A percentile compares a stretch with the other conserved stretches of the same genome.
Evolutionary conservation across 2,113 vertebrate species (phyloP).

Genomic region (Candoia aspera): DNA sequence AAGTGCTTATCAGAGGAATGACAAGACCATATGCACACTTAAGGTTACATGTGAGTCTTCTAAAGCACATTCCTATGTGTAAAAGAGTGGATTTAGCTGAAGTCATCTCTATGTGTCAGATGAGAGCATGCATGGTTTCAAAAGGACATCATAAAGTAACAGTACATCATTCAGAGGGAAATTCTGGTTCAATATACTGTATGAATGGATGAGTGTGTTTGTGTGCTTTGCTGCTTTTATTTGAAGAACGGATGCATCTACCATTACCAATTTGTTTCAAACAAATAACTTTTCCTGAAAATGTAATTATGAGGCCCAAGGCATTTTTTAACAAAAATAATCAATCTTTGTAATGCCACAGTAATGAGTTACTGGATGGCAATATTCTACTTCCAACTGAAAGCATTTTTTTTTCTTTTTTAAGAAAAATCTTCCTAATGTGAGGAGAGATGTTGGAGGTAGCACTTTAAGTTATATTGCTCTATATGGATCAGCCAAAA

Average conservation of each 20-base stretch:
- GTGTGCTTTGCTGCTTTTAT: slow-evolving; percentile 6
- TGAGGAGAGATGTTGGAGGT: not conserved
- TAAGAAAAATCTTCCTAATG: not conserved
- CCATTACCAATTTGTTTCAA: slow-evolving; percentile 40
- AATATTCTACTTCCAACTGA: not conserved
- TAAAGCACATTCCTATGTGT: not conserved
- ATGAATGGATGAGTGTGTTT: accelerated
- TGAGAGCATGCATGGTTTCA: accelerated
- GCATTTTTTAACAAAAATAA: slow-evolving; percentile 22
- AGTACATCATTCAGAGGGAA: not conserved
- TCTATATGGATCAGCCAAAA: not conserved
- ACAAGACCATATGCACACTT: not conserved
- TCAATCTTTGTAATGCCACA: slow-evolving; percentile 25
- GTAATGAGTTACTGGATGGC: slow-evolving; percentile 8
- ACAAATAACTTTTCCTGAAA: slow-evolving; percentile 40
- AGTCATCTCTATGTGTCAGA: not conserved
- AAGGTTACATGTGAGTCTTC: not conserved
- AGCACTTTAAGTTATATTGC: not conserved
- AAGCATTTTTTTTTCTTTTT: not conserved
- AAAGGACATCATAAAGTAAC: not conserved
- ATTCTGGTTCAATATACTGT: accelerated
- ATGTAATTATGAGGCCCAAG: slow-evolving; percentile 20
- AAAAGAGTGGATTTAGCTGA: not conserved
- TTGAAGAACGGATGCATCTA: not conserved
- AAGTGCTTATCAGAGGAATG: not conserved